Base-by-base conservation (phyloP, 2,797 vertebrate species). In the Craterocephalus amniculus region DNA sequence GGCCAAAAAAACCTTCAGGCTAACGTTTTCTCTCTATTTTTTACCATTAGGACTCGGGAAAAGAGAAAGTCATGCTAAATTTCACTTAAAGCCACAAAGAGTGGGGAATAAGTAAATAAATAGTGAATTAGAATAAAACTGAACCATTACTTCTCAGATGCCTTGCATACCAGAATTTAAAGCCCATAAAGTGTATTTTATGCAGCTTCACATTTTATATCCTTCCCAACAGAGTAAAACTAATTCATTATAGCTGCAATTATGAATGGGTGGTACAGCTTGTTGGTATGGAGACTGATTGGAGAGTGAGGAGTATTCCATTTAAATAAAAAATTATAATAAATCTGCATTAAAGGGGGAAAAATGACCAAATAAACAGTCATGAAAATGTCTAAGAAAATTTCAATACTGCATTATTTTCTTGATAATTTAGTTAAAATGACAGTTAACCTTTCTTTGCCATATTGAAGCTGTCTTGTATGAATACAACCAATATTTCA, bases 71-170 rank as follows among this genome's bases (percentile, higher is more conserved):
- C 69, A 71, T 70, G 82, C 82, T 71, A 77, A 90, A 92, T 91
- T 83, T 85, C 84, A 74, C 80, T 79, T 67, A 68, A 84, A 88
- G 83, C 83, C 84, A 79, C 89, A 84, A 88, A 88, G 89, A 89
- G 85, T 68, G 72, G 72, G 76, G 70, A 81, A 83, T 77, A 87
- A 48, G 76, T 90, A 93, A 93, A 94, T 91, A 93, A 92, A 93
- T 87, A 92, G 70, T n/a, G 65, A 80, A 87, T 91, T 89, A 84
- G 76, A 88, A 81, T 78, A 85, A 82, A 87, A 89, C 76, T 83
- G 83, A 67, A 79, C 67, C 84, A 80, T 75, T 83, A 83, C 58
- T 67, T 82, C 52, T 86, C 84, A 66, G 73, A 80, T 70, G 52
- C 83, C 82, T 84, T 77, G 78, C 81, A 86, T 90, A 83, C 72